These are phyloP conservation scores for Sorex araneus DNA, from an alignment of 2,113 vertebrate species.

Conservation along the genomic window DNA sequence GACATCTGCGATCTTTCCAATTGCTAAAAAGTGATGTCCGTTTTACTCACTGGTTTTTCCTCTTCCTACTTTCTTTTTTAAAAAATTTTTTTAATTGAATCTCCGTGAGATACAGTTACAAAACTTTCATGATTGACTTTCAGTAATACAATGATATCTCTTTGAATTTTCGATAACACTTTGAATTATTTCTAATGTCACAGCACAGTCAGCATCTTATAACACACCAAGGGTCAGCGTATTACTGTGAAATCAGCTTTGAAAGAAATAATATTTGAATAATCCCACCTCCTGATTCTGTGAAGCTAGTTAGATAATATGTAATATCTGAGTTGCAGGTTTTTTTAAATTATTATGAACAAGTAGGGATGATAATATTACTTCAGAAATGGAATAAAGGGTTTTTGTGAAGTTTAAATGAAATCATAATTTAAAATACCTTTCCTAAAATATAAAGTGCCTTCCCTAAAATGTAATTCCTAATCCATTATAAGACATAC, in stretches of 20 bases:
- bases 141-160: not conserved
- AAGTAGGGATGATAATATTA: not conserved
- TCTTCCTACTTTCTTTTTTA: not conserved
- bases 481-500: too few species aligned
- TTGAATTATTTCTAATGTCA: not conserved
- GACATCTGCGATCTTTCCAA: not conserved
- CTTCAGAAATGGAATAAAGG: not conserved
- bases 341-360: not conserved
- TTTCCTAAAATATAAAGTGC: not conserved
- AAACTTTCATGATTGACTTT: too few species aligned
- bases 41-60: not conserved
- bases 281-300: not conserved
- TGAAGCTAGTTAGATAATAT: not conserved
- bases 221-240: accelerated
- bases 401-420: not conserved
- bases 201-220: too few species aligned
- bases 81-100: too few species aligned
- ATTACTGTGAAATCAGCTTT: not conserved
- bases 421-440: not conserved
- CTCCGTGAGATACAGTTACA: too few species aligned
- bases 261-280: conserved; percentile 10
- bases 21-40: not conserved
- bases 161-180: not conserved
- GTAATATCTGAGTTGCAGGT: not conserved
- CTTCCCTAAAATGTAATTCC: too few species aligned